Evolutionary conservation across 2,888 invertebrate genomes (phyloP).

Genomic region (Eupithecia pulchellata): DNA sequence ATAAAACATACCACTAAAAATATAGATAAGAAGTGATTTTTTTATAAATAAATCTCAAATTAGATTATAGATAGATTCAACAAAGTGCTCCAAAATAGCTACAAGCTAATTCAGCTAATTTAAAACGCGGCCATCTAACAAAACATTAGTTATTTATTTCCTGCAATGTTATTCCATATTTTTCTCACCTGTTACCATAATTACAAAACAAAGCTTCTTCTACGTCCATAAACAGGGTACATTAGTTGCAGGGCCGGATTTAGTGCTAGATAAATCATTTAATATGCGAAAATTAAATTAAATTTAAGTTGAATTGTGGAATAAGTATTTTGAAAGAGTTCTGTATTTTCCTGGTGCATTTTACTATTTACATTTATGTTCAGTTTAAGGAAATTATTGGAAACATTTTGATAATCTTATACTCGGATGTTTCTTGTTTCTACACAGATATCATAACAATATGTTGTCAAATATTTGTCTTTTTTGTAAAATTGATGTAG

Average conservation of each 20-base stretch:
- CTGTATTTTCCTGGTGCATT: slow-evolving; percentile 7
- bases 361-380: too few relatives aligned
- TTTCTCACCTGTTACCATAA: slow-evolving; percentile 51
- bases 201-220: slow-evolving; percentile 51
- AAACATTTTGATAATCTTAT: too few relatives aligned
- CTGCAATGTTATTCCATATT: slow-evolving; percentile 25
- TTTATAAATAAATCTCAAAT: too few relatives aligned
- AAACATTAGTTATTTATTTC: slow-evolving; percentile 19
- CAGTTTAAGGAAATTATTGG: too few relatives aligned
- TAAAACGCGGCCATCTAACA: neutral
- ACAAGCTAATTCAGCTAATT: neutral
- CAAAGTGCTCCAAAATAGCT: neutral
- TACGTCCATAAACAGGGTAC: slow-evolving; percentile 43
- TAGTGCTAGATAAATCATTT: slow-evolving; percentile 28
- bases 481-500: too few relatives aligned
- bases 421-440: too few relatives aligned
- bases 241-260: slow-evolving; percentile 42
- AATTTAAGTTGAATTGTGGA: neutral
- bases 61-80: too few relatives aligned
- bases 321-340: slow-evolving; percentile 11
- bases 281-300: neutral
- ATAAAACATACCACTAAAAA: too few relatives aligned
- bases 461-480: too few relatives aligned
- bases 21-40: too few relatives aligned
- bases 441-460: too few relatives aligned